Conservation (phyloP, 2,888 invertebrate species). For the Perizoma flavofasciatum region DNA sequence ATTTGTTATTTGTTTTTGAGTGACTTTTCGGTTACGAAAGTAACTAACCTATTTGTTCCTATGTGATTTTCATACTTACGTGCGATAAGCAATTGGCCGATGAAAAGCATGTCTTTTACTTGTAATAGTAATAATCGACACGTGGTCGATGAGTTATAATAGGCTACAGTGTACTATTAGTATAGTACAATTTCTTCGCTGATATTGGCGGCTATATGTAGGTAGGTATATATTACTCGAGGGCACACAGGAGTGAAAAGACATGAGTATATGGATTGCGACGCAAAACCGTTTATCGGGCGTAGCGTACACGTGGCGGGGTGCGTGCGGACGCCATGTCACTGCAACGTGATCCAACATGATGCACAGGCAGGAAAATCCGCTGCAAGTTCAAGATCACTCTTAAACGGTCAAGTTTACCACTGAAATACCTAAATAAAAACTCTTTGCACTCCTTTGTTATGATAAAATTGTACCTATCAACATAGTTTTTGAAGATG, state of each 20-base stretch:
- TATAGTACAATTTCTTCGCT: conserved; percentile 34
- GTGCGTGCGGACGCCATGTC: conserved; percentile 57
- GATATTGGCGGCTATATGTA: conserved; percentile 25
- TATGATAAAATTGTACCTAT: too few species aligned
- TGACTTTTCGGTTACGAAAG: too few species aligned
- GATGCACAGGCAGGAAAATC: conserved; percentile 41
- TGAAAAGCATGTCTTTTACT: neutral
- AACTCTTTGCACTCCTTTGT: too few species aligned
- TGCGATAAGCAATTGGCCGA: conserved; percentile 3
- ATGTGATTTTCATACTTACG: too few species aligned
- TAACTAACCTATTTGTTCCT: too few species aligned
- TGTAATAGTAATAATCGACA: conserved; percentile 21
- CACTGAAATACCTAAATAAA: neutral
- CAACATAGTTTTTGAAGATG: too few species aligned
- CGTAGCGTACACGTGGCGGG: conserved; percentile 56
- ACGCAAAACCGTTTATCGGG: conserved; percentile 59
- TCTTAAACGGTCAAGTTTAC: conserved; percentile 16
- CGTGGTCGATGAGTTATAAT: conserved; percentile 25
- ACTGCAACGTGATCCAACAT: conserved; percentile 59
- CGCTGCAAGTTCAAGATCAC: conserved; percentile 31
- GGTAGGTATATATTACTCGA: conserved; percentile 21
- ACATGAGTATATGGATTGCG: conserved; percentile 49
- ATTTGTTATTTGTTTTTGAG: too few species aligned
- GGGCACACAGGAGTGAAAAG: conserved; percentile 44
- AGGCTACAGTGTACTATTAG: conserved; percentile 14